These are phyloP conservation scores for Xiphorhynchus elegans DNA, from an alignment of 2,113 vertebrate genomes.

Conservation along the genomic window DNA sequence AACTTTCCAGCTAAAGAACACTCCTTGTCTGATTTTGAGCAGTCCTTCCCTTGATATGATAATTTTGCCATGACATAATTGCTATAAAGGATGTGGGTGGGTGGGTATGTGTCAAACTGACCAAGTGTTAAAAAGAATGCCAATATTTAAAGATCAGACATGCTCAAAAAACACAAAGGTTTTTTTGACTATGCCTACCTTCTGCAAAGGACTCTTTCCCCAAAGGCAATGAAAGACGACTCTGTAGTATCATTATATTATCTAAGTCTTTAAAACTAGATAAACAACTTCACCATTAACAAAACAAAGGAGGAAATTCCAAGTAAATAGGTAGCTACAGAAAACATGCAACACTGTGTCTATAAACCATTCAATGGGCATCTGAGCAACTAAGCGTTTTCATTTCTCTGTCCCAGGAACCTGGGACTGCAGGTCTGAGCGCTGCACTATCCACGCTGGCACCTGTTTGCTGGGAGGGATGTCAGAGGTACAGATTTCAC, in stretches of 20 bases:
- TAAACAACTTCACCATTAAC: not conserved
- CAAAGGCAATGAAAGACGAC: not conserved
- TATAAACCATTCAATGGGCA: not conserved
- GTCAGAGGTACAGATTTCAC: not conserved
- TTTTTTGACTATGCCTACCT: not conserved
- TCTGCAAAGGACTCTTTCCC: not conserved
- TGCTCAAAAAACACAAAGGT: not conserved
- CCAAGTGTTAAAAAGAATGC: not conserved
- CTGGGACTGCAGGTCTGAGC: not conserved
- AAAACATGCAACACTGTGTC: not conserved
- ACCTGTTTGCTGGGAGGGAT: not conserved
- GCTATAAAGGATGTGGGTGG: not conserved
- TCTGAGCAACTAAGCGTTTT: not conserved
- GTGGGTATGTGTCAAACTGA: not conserved
- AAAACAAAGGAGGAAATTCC: not conserved
- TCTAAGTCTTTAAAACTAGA: not conserved
- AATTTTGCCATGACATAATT: not conserved
- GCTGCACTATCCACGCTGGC: not conserved
- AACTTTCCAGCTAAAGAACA: not conserved
- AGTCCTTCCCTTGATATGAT: not conserved
- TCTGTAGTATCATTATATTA: too few relatives aligned
- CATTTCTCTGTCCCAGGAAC: not conserved
- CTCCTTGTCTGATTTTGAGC: not conserved
- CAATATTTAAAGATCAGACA: not conserved
- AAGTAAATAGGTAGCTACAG: not conserved